Base-by-base conservation (phyloP, 2,113 vertebrate species). In the Centropus unirufus region DNA sequence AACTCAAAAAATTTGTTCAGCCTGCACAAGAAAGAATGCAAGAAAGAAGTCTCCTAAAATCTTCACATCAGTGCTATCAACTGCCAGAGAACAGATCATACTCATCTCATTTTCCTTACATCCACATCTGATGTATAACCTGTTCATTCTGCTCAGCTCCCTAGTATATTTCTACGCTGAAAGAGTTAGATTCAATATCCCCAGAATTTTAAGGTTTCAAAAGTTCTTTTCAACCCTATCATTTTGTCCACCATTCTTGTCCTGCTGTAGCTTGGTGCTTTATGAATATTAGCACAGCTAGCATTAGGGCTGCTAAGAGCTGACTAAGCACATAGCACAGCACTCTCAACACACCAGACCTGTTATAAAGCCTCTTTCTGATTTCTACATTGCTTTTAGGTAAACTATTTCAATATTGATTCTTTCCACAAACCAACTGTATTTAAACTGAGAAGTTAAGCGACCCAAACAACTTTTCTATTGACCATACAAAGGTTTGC, bases 401-500 rank as follows among this genome's bases (percentile, higher is more conserved):
- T 34, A 67, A 90, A 75, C 12, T 49, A 40, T 76, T 92, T 87
- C 47, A 92, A 72, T 68, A 79, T 32, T 62, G 83, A 87, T 84
- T 93, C 58, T 93, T 83, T 49, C 58, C 89, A 96, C 46, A 86
- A 91, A 69, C 51, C 29, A 70, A 85, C 91, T 96, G 95, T 81
- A 95, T 91, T 96, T 89, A 84, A 96, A 83, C 55, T n/a, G 42
- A 93, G 91, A 77, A 81, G 74, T 86, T 86, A 80, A 63, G 74
- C 79, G 54, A 77, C 42, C 23, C 59, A 68, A 83, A 93, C 22
- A 92, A 32, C 82, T 57, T 47, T 47, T 58, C 58, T 72, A 26
- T 29, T 89, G 67, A 82, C 74, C 40, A 40, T 42, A 62, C 69
- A 75, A 72, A 94, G 1, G 8, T 67, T 83, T 95, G n/a, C 61